Base-by-base conservation (phyloP, 37 sponge, comb jelly and placozoan genomes). In the Geodia barretti region DNA sequence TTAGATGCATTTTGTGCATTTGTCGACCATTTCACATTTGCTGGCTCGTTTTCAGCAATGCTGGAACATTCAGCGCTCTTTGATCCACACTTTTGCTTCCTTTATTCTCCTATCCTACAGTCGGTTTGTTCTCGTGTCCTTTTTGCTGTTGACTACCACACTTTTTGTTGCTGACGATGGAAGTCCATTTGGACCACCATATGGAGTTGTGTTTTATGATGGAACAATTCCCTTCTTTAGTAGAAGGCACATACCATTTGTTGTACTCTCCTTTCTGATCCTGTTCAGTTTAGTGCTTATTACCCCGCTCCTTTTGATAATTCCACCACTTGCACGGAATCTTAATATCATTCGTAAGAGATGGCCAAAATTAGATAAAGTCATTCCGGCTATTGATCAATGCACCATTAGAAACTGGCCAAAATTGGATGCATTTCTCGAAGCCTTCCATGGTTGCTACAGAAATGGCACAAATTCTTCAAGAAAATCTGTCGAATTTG, bases 31-130 rank as follows among this genome's bases (percentile, higher is more conserved):
- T 7, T 47, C 11, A 14, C 54, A 47, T 7, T 47, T 7, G 7
- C 20, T 75, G 58, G 64, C 65, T 35, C 68, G 83, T n/a, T 80
- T 41, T 20, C 42, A 70, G 26, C 67, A 58, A 47, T 21, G 58
- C 1, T 32, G 19, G 23, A 60, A 60, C 32, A 60, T 59, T 3
- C 40, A 26, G n/a, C 41, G 64, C 20, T 54, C 80, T 26, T 39
- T 82, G 9, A 30, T 85, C 1, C 76, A 81, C 66, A 88, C 86
- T 14, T 36, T 92, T 36, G 93, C 89, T 9, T 64, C 89, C 21
- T 84, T 92, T 62, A 41, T 92, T 35, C 73, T 88, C 2, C 81
- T 92, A 33, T 88, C 93, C 3, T 92, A 92, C 73, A 81, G 79
- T 0, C 88, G 88, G 68, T 83, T 92, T 31, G 77, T 86, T 1